Evolutionary conservation across 2,888 invertebrate genomes (phyloP), one percentile per base, ranked within the genome.

Genomic region (Caenorhabditis sulstoni): DNA sequence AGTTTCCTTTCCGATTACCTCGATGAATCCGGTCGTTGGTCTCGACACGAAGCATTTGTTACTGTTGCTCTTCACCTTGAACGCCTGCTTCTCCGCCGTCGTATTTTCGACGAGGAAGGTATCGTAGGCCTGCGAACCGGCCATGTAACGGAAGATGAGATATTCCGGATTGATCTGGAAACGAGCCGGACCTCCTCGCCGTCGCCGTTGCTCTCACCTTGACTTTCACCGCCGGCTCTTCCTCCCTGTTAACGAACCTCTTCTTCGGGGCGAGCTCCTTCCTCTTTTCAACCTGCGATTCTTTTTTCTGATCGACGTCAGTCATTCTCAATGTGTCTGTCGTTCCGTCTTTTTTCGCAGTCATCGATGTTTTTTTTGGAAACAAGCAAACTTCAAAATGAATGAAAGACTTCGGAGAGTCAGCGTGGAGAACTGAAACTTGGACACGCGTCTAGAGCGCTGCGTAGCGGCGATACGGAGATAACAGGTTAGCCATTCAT

Each of bases 21-120:
- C 49, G 22, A 49, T 5, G 11, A 29, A 52, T 11, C 52, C 52
- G 35, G 29, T n/a, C 7, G 22, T 35, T n/a, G 52, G 52, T 22
- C 35, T 22, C 12, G 8, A 11, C 29, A 8, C 14, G 52, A 29
- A 52, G 14, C 1, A 2, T n/a, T 52, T 35, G 35, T 35, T 52
- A n/a, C 3, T n/a, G 35, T 35, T 52, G 23, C n/a, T 52, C 35
- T 52, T 52, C n/a, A 52, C 23, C 52, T 52, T 52, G 52, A 52
- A 52, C 35, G 52, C 52, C 3, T 52, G 52, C 16, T 52, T 52
- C 14, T 2, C 52, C 9, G 7, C 29, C 35, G 35, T 35, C 14
- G 3, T n/a, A 35, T 52, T 52, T 3, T 1, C n/a, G 1, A 52
- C n/a, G 29, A 2, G n/a, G n/a, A 52, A n/a, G 4, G 14, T 14